Conservation (phyloP, 2,113 vertebrate genomes). For the Andinoacara biseriatus region DNA sequence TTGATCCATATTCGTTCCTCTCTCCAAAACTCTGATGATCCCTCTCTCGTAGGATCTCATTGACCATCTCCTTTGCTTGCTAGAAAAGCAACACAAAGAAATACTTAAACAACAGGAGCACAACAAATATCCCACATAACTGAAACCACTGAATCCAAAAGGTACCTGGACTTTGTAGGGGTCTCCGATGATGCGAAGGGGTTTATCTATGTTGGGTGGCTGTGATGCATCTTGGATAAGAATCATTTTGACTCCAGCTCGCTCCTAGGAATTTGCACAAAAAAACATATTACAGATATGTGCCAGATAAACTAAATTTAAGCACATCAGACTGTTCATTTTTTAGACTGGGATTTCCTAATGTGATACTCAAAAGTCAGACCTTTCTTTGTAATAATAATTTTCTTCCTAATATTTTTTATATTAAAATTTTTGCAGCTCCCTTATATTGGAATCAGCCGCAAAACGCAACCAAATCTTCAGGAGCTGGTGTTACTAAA, state of each 20-base stretch:
- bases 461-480: neutral
- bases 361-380: neutral
- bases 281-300: neutral
- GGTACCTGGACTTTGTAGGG: constrained; percentile 94
- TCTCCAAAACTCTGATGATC: constrained; percentile 89
- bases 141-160: neutral
- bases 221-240: constrained; percentile 93
- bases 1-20: constrained; percentile 86
- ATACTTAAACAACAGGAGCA: neutral
- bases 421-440: neutral
- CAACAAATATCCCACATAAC: neutral
- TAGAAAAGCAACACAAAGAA: constrained; percentile 48
- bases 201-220: constrained; percentile 90
- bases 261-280: constrained; percentile 78
- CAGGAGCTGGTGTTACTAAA: neutral
- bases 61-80: constrained; percentile 96
- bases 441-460: neutral
- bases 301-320: neutral
- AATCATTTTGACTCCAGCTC: constrained; percentile 95
- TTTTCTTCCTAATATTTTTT: neutral
- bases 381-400: neutral
- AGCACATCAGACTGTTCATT: neutral
- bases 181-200: constrained; percentile 91
- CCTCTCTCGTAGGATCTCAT: constrained; percentile 89
- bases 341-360: neutral